Conservation (phyloP, 2,113 vertebrate genomes). For the Ptychochromis oligacanthus region DNA sequence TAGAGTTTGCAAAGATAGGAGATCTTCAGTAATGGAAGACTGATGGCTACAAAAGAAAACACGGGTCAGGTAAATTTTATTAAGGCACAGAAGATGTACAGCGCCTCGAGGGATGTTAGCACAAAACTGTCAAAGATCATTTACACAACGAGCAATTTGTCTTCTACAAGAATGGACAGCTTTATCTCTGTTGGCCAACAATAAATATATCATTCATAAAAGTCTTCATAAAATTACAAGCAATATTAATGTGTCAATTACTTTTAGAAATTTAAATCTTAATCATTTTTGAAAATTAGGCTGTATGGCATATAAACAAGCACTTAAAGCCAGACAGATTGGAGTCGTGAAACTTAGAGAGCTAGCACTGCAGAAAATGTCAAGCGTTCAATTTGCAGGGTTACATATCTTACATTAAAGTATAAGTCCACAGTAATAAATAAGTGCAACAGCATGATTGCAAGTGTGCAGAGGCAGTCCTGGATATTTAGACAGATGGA, state of each 20-base stretch:
- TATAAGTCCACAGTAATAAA: neutral
- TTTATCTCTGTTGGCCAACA: neutral
- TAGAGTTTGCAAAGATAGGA: conserved; percentile 14
- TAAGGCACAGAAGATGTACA: neutral
- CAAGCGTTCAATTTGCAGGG: neutral
- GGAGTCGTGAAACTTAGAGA: neutral
- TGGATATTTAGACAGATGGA: neutral
- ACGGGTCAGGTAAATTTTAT: neutral
- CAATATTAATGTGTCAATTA: neutral
- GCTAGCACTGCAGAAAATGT: neutral
- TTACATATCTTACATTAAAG: neutral
- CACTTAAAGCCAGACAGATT: neutral
- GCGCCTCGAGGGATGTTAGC: neutral
- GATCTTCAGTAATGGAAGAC: neutral
- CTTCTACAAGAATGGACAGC: neutral
- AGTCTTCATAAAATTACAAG: neutral
- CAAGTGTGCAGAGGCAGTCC: neutral
- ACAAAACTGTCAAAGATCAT: neutral
- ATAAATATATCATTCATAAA: neutral
- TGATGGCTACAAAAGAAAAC: neutral
- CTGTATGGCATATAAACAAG: neutral
- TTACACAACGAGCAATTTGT: neutral
- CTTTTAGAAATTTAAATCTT: no score
- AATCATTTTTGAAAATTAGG: neutral
- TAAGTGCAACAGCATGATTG: neutral